Evolutionary conservation across 2,113 vertebrate genomes (phyloP).

Genomic region (Phylloscopus trochiloides): DNA sequence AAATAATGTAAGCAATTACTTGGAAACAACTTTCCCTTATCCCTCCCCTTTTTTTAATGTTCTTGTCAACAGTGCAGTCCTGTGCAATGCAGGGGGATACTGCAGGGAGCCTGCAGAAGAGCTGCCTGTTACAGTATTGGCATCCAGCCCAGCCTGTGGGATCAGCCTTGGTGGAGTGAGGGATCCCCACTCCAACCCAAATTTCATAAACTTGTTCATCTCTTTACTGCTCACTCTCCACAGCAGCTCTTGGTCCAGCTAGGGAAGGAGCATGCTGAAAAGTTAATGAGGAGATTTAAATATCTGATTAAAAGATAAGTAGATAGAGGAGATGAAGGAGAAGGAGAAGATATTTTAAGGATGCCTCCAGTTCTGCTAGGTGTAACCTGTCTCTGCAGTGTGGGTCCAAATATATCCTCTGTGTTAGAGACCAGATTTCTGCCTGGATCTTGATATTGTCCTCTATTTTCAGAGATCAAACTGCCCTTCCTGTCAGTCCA

Average conservation of each 20-base stretch:
- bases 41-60: not conserved
- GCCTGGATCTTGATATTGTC: not conserved
- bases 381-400: not conserved
- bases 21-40: not conserved
- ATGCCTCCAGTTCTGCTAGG: not conserved
- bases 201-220: not conserved
- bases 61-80: not conserved
- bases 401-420: not conserved
- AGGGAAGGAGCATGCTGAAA: not conserved
- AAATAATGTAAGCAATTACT: accelerated
- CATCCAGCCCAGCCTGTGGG: not conserved
- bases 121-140: not conserved
- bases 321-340: not conserved
- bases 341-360: not conserved
- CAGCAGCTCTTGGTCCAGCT: not conserved
- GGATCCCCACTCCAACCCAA: not conserved
- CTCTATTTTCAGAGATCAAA: not conserved
- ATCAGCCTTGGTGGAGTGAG: not conserved
- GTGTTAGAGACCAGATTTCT: not conserved
- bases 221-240: not conserved
- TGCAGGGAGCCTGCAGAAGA: not conserved
- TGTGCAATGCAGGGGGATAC: not conserved
- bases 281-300: not conserved
- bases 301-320: not conserved
- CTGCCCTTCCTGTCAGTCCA: not conserved